phyloP scores from a whole-genome alignment of 2,888 invertebrate genomes.

The Mylabris sibirica region DNA sequence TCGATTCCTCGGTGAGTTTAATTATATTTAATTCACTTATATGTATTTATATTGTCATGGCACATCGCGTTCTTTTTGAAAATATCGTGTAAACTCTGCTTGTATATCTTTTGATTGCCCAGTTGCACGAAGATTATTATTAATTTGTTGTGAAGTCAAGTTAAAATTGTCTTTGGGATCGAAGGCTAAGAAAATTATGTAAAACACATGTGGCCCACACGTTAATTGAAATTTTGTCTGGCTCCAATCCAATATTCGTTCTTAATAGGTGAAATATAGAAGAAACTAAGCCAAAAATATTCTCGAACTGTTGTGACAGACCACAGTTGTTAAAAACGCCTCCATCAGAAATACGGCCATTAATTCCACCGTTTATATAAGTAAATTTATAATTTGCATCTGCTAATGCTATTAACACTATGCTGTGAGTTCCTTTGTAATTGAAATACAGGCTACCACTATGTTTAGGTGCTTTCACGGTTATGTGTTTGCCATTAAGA shows the following conservation, averaged over 20 bases:
- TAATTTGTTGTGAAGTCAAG: slow-evolving; percentile 18
- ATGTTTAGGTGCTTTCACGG: no score
- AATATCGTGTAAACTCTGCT: slow-evolving; percentile 28
- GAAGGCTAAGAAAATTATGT: slow-evolving; percentile 30
- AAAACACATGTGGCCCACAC: slow-evolving; percentile 21
- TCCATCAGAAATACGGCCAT: slow-evolving; percentile 33
- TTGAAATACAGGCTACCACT: no score
- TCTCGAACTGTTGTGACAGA: slow-evolving; percentile 8
- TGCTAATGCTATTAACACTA: no score
- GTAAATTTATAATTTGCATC: slow-evolving; percentile 11
- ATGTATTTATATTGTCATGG: slow-evolving; percentile 35
- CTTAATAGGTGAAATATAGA: neutral
- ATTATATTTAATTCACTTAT: slow-evolving; percentile 23
- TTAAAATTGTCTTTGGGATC: slow-evolving; percentile 17
- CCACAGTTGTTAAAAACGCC: slow-evolving; percentile 24
- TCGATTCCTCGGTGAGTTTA: slow-evolving; percentile 31
- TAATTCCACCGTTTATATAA: slow-evolving; percentile 21
- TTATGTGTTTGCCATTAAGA: no score
- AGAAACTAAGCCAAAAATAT: slow-evolving; percentile 18
- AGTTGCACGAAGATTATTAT: slow-evolving; percentile 20
- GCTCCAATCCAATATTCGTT: neutral
- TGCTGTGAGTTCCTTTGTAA: no score
- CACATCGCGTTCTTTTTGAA: slow-evolving; percentile 31
- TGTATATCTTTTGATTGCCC: slow-evolving; percentile 26
- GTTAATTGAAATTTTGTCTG: slow-evolving; percentile 19